Evolutionary conservation across 2,888 invertebrate genomes (phyloP), one percentile per base, ranked within the genome.

Genomic region (Tenthredo notha): DNA sequence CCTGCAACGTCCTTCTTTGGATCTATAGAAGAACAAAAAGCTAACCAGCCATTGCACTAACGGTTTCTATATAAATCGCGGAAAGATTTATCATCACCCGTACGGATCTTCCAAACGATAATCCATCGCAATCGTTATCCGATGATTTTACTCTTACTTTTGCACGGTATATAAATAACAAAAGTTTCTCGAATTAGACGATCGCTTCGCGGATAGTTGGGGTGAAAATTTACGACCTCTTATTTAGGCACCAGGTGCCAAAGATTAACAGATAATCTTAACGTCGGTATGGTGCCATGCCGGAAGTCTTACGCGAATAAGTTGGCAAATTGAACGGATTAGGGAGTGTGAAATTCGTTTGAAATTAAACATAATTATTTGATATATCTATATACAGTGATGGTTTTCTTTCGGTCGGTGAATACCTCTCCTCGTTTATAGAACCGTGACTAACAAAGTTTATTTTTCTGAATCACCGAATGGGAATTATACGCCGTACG

Each of bases 251-350:
- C 78, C 21, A 21, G 61, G 61, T 80, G 80, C 80, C 61, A 58
- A 33, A 80, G 80, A 80, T 61, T 18, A 21, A n/a, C 25, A 15
- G 80, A 80, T 61, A 61, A 80, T 61, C 37, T 18, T 40, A 9
- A n/a, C 10, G 25, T 7, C 50, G n/a, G 75, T 21, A 15, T 10
- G 61, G 10, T 10, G 9, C 40, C 25, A 21, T 43, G 21, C 50
- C 47, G 50, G 50, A 74, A 25, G 47, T 43, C 43, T 43, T 25
- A 6, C 75, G 37, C 37, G 9, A 47, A 12, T 37, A 40, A 40
- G 61, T 21, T 80, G 80, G 61, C 61, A 80, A 80, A 80, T 80
- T 37, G 9, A 50, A 78, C 29, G 77, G 29, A 77, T 77, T 18
- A n/a, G 77, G 77, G 10, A 40, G 37, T 29, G 50, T 54, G 9